phyloP scores from a whole-genome alignment of 2,113 vertebrate genomes.

The Macquaria ambigua region DNA sequence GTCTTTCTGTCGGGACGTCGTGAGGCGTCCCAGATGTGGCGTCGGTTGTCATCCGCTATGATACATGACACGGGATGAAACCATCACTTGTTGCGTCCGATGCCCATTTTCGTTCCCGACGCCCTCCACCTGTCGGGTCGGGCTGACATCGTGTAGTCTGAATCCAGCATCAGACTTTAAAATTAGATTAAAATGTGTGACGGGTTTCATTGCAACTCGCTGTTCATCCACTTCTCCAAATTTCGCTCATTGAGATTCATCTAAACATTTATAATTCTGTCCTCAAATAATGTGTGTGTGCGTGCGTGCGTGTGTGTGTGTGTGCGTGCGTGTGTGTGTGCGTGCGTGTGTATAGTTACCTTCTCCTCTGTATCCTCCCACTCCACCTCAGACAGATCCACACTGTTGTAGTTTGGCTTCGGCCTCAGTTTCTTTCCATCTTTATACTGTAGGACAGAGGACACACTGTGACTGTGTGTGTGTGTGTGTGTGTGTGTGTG shows the following conservation, averaged over 20 bases:
- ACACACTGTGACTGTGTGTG: conserved; percentile 12
- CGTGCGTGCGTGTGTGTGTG: too few species aligned
- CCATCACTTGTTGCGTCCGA: too few species aligned
- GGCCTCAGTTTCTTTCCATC: conserved; percentile 94
- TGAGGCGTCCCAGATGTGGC: too few species aligned
- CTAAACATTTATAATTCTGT: not conserved
- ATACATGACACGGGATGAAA: too few species aligned
- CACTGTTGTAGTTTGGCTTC: conserved; percentile 98
- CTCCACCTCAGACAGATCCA: conserved; percentile 96
- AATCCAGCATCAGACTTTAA: not conserved
- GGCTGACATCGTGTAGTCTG: not conserved
- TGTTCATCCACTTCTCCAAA: too few species aligned
- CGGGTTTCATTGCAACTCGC: not conserved
- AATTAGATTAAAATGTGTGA: not conserved
- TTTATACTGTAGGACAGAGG: conserved; percentile 87
- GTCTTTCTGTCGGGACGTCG: too few species aligned
- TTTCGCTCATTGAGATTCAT: too few species aligned
- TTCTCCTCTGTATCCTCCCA: conserved; percentile 93
- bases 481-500: conserved; percentile 7
- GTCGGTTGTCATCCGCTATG: too few species aligned
- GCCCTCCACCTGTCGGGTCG: not conserved
- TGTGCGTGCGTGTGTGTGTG: not conserved
- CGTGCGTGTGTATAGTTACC: conserved; percentile 72
- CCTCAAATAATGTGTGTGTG: not conserved
- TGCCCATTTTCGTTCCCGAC: too few species aligned